Evolutionary conservation across 2,888 invertebrate species (phyloP).

Genomic region (Noctua pronuba): DNA sequence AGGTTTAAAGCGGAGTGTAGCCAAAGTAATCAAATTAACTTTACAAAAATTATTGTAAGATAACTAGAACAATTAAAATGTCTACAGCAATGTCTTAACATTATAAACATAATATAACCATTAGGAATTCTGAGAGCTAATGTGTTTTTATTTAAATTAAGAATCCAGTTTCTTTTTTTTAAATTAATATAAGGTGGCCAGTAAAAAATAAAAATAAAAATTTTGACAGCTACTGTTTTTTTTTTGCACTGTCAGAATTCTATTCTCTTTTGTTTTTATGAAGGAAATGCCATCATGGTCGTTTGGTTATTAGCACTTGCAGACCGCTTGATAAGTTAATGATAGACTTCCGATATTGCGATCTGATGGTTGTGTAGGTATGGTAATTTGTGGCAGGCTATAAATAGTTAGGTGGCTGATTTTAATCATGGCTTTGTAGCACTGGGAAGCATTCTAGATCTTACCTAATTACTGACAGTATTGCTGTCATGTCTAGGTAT

Average conservation of each 20-base stretch:
- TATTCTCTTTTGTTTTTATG: slow-evolving; percentile 4
- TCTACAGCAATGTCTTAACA: background rate
- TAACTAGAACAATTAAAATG: background rate
- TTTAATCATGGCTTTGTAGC: slow-evolving; percentile 36
- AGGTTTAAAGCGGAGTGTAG: background rate
- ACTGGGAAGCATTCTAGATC: slow-evolving; percentile 38
- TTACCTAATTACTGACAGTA: slow-evolving; percentile 15
- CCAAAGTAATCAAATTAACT: background rate
- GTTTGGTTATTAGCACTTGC: slow-evolving; percentile 9
- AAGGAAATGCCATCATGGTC: slow-evolving; percentile 9
- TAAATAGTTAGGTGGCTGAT: slow-evolving; percentile 34
- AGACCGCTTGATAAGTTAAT: slow-evolving; percentile 50
- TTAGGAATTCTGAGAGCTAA: slow-evolving; percentile 10
- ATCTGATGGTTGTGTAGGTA: slow-evolving; percentile 25
- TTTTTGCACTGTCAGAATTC: background rate
- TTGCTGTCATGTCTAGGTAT: background rate
- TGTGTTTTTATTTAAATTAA: background rate
- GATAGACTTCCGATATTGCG: slow-evolving; percentile 51
- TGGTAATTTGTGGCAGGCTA: slow-evolving; percentile 50
- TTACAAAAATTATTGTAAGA: background rate
- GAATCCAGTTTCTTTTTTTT: background rate
- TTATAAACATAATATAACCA: background rate
- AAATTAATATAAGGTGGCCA: background rate
- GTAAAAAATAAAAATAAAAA: background rate
- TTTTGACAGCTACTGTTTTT: background rate